Evolutionary conservation across 2,888 invertebrate species (phyloP).

Genomic region (Gandaritis pyraliata): DNA sequence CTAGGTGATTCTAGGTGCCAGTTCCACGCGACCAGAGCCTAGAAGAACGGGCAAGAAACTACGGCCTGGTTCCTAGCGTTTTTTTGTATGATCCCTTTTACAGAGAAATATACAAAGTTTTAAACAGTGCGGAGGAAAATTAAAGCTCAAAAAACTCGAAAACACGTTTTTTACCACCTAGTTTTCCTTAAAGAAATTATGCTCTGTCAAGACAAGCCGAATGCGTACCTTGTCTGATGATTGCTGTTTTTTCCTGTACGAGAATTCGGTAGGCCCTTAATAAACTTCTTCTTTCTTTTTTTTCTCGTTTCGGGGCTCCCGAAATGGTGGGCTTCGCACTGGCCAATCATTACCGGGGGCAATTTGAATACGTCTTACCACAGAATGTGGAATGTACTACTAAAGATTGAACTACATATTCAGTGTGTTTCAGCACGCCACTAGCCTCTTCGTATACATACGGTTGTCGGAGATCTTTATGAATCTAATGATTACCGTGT

Average conservation of each 20-base stretch:
- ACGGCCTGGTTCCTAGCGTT: too few species aligned
- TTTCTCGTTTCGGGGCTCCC: slow-evolving; percentile 62
- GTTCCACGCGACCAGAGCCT: too few species aligned
- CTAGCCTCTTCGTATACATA: neutral
- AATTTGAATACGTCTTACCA: slow-evolving; percentile 64
- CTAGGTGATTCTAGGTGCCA: too few species aligned
- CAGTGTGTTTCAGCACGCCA: slow-evolving; percentile 2
- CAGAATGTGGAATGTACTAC: slow-evolving; percentile 9
- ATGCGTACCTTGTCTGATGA: slow-evolving; percentile 36
- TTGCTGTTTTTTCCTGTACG: slow-evolving; percentile 47
- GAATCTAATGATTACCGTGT: neutral
- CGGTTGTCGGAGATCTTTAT: neutral
- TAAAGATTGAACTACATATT: slow-evolving; percentile 1
- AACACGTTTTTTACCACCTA: neutral
- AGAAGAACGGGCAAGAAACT: too few species aligned
- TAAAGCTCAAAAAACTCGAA: neutral
- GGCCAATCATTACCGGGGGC: slow-evolving; percentile 53
- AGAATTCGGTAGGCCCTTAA: slow-evolving; percentile 60
- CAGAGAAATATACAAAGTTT: too few species aligned
- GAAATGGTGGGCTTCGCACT: slow-evolving; percentile 69
- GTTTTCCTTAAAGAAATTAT: neutral
- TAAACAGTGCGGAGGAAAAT: too few species aligned
- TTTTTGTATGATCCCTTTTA: too few species aligned
- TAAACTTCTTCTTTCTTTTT: slow-evolving; percentile 56
- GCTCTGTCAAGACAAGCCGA: slow-evolving; percentile 22